Base-by-base conservation (phyloP, 2,113 vertebrate species). In the Dipodomys ordii region DNA sequence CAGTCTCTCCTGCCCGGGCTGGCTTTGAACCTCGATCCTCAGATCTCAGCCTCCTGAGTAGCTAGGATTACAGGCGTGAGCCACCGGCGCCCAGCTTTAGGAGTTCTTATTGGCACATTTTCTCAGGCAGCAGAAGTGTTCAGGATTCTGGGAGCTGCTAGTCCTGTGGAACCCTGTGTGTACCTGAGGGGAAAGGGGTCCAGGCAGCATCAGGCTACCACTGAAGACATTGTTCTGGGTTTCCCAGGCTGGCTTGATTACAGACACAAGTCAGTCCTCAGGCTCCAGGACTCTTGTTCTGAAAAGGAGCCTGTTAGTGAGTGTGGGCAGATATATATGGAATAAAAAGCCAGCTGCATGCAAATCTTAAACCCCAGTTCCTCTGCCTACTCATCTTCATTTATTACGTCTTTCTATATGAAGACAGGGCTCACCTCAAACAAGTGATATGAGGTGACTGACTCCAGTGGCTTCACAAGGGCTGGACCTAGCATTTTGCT, bases 201-300 rank as follows among this genome's bases (percentile, higher is more conserved):
- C 23, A 62, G 15, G 6, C 25, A n/a, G 62, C 27, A 18, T 44
- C 71, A 12, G 20, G 6, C 28, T 46, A 19, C 22, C 23, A 0
- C 2, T 15, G 25, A 73, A 49, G 62, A 16, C 23, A 23, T 32
- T 35, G 65, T 27, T 13, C 8, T 0, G 3, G 15, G 46, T n/a
- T 68, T 78, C 64, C 68, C 78, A 49, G 3, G 27, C 4, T 1
- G 4, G 23, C 9, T n/a, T 39, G 60, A 49, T 65, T 28, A 4
- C 0, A 1, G 74, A 80, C 73, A 53, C 39, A 65, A 62, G 30
- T 39, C 32, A 4, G 0, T 9, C 23, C 68, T 49, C 2, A 5
- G 49, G 8, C 10, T 62, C 60, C 15, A 3, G 64, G 30, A 72
- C 3, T 30, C 22, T 10, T 91, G 30, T 44, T 30, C 68, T 22